A percentile compares a stretch with the other conserved stretches of the same genome.
These are phyloP conservation scores for Tupaia chinensis DNA, from an alignment of 2,113 vertebrate genomes.

Conservation along the genomic window DNA sequence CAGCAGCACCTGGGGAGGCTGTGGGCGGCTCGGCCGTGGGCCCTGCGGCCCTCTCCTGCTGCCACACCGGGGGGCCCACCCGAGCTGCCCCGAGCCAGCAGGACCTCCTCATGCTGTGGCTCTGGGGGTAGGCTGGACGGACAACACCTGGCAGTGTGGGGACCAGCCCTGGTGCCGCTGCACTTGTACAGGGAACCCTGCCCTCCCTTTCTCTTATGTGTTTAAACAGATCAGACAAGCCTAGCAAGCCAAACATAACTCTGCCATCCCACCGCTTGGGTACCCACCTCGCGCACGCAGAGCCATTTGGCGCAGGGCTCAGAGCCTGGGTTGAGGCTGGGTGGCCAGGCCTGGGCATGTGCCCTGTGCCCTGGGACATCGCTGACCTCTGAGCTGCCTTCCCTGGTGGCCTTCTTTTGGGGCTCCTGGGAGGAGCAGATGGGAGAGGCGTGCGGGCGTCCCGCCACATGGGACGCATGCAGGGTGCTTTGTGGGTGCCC, in stretches of 20 bases:
- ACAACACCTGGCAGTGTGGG: background rate
- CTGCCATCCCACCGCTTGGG: too few relatives aligned
- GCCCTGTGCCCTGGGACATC: background rate
- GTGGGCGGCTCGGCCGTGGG: fast-evolving
- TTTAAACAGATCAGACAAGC: background rate
- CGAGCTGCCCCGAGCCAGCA: too few relatives aligned
- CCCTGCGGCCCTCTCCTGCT: background rate
- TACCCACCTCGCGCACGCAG: background rate
- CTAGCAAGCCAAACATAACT: too few relatives aligned
- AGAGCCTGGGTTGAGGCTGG: background rate
- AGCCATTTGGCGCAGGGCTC: too few relatives aligned
- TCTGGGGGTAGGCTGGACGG: too few relatives aligned
- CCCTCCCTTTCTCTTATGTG: background rate
- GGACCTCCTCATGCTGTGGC: too few relatives aligned
- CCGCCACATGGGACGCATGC: too few relatives aligned
- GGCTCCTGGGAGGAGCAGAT: background rate
- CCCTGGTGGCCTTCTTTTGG: background rate
- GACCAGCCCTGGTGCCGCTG: background rate
- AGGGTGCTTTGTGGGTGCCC: too few relatives aligned
- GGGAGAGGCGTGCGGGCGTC: background rate
- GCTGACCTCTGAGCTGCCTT: background rate
- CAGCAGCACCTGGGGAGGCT: too few relatives aligned
- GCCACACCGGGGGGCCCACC: too few relatives aligned
- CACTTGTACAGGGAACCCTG: background rate
- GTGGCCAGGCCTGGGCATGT: too few relatives aligned